phyloP scores from a whole-genome alignment of 2,113 vertebrate species.

The Helogale parvula region DNA sequence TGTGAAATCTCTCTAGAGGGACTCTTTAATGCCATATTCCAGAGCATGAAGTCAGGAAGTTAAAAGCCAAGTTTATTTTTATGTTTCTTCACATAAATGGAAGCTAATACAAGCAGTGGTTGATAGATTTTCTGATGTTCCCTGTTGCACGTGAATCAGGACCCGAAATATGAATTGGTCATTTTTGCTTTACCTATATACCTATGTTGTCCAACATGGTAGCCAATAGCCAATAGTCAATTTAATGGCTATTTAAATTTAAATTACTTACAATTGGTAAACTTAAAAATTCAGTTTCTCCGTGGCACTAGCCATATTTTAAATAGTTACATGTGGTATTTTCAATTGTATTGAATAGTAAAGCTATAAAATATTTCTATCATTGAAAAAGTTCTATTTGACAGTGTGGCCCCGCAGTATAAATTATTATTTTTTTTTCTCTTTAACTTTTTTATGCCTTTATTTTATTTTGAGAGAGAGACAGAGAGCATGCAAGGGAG shows the following conservation, averaged over 20 bases:
- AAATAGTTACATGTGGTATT: background rate
- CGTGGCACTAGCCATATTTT: background rate
- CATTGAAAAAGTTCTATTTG: background rate
- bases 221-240: background rate
- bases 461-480: no score
- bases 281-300: background rate
- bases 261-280: background rate
- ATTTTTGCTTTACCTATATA: background rate
- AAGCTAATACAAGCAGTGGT: background rate
- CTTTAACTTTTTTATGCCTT: no score
- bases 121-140: background rate
- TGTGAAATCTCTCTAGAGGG: background rate
- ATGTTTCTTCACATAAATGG: background rate
- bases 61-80: constrained; percentile 23
- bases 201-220: background rate
- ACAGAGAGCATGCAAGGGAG: no score
- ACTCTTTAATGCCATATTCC: background rate
- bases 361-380: background rate
- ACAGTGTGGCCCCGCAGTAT: background rate
- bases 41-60: background rate
- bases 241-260: background rate
- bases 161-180: background rate
- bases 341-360: background rate
- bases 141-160: background rate
- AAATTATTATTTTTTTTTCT: background rate